Evolutionary conservation across 2,113 vertebrate genomes (phyloP), one percentile per base, ranked within the genome.

Genomic region (Willisornis vidua): DNA sequence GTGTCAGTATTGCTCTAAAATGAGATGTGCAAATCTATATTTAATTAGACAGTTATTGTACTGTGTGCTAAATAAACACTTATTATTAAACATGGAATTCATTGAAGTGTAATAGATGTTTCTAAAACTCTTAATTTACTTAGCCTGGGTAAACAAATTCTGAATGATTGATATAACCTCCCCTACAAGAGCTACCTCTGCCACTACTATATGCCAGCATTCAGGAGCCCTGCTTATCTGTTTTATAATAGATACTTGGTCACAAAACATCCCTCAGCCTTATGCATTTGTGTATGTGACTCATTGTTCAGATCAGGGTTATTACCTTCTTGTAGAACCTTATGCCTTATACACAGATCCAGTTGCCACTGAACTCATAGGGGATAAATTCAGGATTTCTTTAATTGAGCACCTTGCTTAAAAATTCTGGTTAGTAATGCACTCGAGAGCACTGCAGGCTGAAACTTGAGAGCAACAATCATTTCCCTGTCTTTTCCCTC

Each of bases 11-110:
- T 46, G 26, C 54, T 86, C 96, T 88, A 85, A 94, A 94, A 95
- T 93, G 88, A 94, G 46, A 87, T 91, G 77, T 92, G 87, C 45
- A 84, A 73, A 96, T 93, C 85, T 90, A 7, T 57, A 67, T 89
- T 89, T 94, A 86, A 92, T 93, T 89, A 78, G 61, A 45, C 55
- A 80, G 62, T 49, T 73, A 66, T 58, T 83, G 65, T 81, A 86
- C 72, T 62, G 61, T 37, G 63, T 87, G 49, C 74, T 89, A 95
- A 96, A 87, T 48, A 92, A 92, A 83, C 57, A 35, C 45, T 83
- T 57, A 93, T 93, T 95, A 93, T 90, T 87, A 83, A 93, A 87
- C 81, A 72, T 83, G 39, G 77, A 67, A 76, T 96, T 93, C 92
- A 90, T 48, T 85, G 73, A 94, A 73, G 41, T 72, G 41, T 71